These are phyloP conservation scores for Taxidea taxus DNA, from an alignment of 2,113 vertebrate species.

Conservation along the genomic window DNA sequence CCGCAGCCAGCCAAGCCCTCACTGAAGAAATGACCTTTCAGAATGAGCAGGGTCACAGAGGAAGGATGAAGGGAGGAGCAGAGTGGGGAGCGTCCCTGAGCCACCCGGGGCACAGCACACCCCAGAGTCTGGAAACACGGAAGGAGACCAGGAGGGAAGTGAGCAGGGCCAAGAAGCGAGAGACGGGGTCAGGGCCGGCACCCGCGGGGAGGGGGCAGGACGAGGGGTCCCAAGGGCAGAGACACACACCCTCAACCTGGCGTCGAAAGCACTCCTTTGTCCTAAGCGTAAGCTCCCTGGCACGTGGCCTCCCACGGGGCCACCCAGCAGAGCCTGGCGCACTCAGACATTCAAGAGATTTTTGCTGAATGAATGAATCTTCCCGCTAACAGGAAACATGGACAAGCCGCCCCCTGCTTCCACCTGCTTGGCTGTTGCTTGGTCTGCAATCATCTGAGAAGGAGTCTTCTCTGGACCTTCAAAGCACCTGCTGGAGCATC, in stretches of 20 bases:
- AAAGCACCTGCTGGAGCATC: not conserved
- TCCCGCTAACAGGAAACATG: no score
- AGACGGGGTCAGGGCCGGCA: not conserved
- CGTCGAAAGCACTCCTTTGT: not conserved
- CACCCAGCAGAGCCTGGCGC: fast-evolving
- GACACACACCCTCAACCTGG: no score
- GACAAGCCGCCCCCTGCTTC: not conserved
- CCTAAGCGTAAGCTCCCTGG: fast-evolving
- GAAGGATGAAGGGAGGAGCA: not conserved
- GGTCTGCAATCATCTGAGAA: not conserved
- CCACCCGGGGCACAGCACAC: not conserved
- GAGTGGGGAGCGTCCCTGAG: not conserved
- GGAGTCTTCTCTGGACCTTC: not conserved
- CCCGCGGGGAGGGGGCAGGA: fast-evolving
- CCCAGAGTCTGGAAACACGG: not conserved
- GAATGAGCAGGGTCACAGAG: fast-evolving
- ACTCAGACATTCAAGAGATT: not conserved
- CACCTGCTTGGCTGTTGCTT: not conserved
- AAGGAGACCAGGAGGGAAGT: fast-evolving
- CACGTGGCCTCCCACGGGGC: fast-evolving
- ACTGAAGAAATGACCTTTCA: not conserved
- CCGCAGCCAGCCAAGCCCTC: not conserved
- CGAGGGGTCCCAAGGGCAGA: fast-evolving
- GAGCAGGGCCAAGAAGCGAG: fast-evolving
- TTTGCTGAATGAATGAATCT: not conserved